Evolutionary conservation across 2,797 vertebrate genomes (phyloP).

Genomic region (Anolis apletophallus): DNA sequence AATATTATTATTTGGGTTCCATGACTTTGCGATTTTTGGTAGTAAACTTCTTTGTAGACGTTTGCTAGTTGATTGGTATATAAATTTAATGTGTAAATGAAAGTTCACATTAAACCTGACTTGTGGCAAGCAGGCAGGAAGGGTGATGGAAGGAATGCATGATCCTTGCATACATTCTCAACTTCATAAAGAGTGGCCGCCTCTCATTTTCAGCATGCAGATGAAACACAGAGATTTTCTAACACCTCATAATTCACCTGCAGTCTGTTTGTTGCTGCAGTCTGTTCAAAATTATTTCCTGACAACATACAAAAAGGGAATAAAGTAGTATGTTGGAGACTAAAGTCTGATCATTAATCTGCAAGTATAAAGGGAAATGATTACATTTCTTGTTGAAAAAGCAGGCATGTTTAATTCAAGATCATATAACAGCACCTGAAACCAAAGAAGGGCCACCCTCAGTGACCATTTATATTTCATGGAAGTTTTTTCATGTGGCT

Average conservation of each 20-base stretch:
- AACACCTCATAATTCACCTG: conserved; percentile 29
- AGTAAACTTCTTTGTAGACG: not conserved
- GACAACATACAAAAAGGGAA: conserved; percentile 9
- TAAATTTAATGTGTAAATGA: not conserved
- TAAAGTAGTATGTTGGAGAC: conserved; percentile 36
- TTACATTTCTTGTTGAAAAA: not conserved
- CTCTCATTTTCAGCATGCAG: not conserved
- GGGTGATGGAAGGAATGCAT: not conserved
- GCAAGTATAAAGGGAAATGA: not conserved
- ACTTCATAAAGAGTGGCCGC: not conserved
- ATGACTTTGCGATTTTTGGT: not conserved
- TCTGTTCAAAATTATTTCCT: conserved; percentile 27
- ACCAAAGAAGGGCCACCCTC: not conserved
- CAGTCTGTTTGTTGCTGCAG: not conserved
- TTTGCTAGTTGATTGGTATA: not conserved
- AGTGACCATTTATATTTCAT: not conserved
- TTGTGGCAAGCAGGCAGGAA: not conserved
- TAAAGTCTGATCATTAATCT: not conserved
- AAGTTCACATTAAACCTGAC: not conserved
- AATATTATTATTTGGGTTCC: not conserved
- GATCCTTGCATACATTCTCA: not conserved
- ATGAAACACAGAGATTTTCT: conserved; percentile 30
- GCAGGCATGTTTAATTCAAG: not conserved
- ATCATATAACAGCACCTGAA: not conserved
- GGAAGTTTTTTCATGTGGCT: not conserved